A percentile compares a stretch with the other conserved stretches of the same genome.
Conservation (phyloP, 1,140 invertebrate species). For the Zaprionus camerounensis region DNA sequence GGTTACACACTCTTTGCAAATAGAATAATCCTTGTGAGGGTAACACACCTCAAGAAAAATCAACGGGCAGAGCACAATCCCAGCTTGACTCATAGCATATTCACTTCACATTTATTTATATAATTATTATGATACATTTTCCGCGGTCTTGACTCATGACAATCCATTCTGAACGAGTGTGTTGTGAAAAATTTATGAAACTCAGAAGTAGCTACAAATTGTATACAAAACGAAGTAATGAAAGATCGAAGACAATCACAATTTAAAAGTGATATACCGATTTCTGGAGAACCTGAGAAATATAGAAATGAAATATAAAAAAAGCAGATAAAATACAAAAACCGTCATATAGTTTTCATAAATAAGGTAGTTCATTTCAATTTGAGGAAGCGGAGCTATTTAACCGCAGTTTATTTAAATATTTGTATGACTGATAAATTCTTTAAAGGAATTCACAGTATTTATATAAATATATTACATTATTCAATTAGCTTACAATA, state of each 20-base stretch:
- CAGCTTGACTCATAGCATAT: background rate
- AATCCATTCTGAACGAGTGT: conserved; percentile 1
- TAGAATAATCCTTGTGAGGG: no score
- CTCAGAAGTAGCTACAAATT: background rate
- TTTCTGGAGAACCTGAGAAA: no score
- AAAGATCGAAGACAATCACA: background rate
- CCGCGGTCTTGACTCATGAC: background rate
- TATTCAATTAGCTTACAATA: conserved; percentile 8
- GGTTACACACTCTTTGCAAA: background rate
- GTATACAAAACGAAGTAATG: background rate
- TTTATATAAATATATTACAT: background rate
- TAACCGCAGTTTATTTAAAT: background rate
- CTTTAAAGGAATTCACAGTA: background rate
- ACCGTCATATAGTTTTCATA: no score
- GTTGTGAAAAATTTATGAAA: background rate
- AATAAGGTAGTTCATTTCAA: no score
- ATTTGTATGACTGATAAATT: background rate
- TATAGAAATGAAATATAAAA: no score
- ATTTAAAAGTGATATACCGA: no score
- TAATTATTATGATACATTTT: background rate
- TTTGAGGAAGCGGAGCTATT: no score
- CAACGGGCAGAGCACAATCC: background rate
- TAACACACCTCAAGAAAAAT: background rate
- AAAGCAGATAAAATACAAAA: no score
- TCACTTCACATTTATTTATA: conserved; percentile 16